Evolutionary conservation across 1,140 invertebrate genomes (phyloP), one percentile per base, ranked within the genome.

Genomic region (Galendromus occidentalis): DNA sequence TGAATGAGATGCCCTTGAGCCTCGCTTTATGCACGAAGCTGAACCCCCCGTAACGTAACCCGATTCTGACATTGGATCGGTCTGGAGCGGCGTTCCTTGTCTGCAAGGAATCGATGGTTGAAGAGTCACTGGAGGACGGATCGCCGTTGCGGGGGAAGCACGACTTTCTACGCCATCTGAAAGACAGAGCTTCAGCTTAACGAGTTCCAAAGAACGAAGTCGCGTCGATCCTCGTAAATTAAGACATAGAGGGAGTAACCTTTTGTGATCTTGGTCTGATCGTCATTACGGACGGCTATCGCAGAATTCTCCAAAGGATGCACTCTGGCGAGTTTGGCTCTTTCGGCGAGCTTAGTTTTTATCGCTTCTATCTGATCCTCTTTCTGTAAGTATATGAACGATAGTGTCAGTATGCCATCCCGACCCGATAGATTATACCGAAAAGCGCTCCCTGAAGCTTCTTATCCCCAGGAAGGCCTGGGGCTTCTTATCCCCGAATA

Each of bases 1-100:
- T 45, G 86, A 71, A 14, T 68, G 87, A 42, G 85, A 86, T 63
- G 85, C 86, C 68, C 85, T 80, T 55, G 86, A 86, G 74, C 85
- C 84, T 67, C 84, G 80, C 22, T 59, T 59, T 20, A 25, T 25
- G 47, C 51, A 83, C 71, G 83, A 68, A 42, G 70, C 67, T 29
- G 68, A 78, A 68, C 82, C 81, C 76, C 66, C 70, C 9, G 68
- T 68, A 64, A 67, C 66, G 64, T 67, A 72, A 17, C 71, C 71
- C 0, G 71, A 72, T 33, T 72, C 71, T 25, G 69, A 71, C 0
- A 65, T 66, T 17, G 69, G 66, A 64, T 72, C 71, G 22, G 68
- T 69, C 20, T 65, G 42, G 28, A 66, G 47, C 9, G 33, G 33
- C 33, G 9, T 39, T 39, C 33, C 33, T 39, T 39, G 33, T 39